These are phyloP conservation scores for Leucosticte australis DNA, from an alignment of 2,113 vertebrate species.

Conservation along the genomic window DNA sequence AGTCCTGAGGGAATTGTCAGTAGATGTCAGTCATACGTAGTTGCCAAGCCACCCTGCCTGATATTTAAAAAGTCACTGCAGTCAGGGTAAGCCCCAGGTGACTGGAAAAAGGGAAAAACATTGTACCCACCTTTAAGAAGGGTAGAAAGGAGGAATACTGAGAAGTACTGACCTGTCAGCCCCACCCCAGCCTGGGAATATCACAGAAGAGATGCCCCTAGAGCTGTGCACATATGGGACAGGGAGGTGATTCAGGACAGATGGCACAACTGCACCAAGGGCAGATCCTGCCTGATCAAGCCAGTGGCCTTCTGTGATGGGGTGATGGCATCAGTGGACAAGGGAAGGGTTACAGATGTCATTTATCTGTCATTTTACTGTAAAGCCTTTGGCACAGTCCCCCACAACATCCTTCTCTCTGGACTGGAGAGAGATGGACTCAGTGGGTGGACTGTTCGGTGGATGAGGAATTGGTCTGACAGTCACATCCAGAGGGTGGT, in stretches of 20 bases:
- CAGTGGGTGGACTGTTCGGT: too few relatives aligned
- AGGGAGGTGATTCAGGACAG: not conserved
- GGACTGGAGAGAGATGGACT: not conserved
- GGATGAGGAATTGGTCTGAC: not conserved
- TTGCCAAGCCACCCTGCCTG: not conserved
- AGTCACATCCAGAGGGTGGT: not conserved
- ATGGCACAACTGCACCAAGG: not conserved
- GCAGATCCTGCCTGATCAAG: not conserved
- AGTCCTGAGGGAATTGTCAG: not conserved
- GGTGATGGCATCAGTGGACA: not conserved
- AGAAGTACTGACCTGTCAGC: not conserved
- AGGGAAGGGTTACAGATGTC: not conserved
- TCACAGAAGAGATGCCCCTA: not conserved
- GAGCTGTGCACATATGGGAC: not conserved
- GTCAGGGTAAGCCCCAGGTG: not conserved
- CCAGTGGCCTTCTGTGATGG: not conserved
- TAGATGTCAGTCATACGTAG: not conserved
- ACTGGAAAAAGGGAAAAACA: not conserved
- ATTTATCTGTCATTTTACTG: not conserved
- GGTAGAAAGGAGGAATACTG: not conserved
- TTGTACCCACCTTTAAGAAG: not conserved
- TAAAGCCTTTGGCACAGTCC: not conserved
- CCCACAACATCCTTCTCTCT: not conserved
- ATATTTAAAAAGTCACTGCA: not conserved
- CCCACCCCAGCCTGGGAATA: not conserved